Conservation (phyloP, 2,888 invertebrate species). For the Phyllotreta striolata region DNA sequence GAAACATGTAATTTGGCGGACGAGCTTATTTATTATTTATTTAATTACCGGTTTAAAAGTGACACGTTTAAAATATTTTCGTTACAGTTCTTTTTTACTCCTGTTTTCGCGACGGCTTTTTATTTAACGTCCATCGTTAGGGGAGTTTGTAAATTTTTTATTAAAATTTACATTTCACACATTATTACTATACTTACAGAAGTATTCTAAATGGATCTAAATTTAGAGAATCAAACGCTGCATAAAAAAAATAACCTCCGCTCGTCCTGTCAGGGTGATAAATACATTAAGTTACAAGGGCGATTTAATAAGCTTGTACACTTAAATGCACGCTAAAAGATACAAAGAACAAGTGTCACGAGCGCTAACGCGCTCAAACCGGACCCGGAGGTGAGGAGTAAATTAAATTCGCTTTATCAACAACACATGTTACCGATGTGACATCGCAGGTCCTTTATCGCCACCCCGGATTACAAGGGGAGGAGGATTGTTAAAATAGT, state of each 20-base stretch:
- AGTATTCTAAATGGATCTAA: no score
- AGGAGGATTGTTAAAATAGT: constrained; percentile 56
- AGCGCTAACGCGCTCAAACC: constrained; percentile 31
- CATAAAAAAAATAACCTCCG: constrained; percentile 20
- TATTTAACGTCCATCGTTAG: constrained; percentile 30
- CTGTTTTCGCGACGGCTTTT: constrained; percentile 33
- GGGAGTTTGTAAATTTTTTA: no score
- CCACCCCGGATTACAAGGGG: constrained; percentile 45
- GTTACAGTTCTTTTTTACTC: not conserved
- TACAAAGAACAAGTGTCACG: constrained; percentile 45
- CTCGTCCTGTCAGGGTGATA: constrained; percentile 27
- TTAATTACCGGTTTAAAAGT: constrained; percentile 43
- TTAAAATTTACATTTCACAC: no score
- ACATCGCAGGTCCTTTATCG: constrained; percentile 46
- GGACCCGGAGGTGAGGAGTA: constrained; percentile 35
- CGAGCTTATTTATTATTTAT: constrained; percentile 47
- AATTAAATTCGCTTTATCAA: constrained; percentile 49
- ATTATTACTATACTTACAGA: no score
- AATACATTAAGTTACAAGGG: constrained; percentile 35
- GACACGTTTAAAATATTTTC: constrained; percentile 41
- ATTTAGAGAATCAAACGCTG: constrained; percentile 8
- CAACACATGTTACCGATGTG: constrained; percentile 55
- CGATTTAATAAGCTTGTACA: constrained; percentile 41
- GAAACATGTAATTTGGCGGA: constrained; percentile 44
- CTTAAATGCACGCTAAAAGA: constrained; percentile 42